These are phyloP conservation scores for Eumerus sabulonum DNA, from an alignment of 2,888 invertebrate species.

Conservation along the genomic window DNA sequence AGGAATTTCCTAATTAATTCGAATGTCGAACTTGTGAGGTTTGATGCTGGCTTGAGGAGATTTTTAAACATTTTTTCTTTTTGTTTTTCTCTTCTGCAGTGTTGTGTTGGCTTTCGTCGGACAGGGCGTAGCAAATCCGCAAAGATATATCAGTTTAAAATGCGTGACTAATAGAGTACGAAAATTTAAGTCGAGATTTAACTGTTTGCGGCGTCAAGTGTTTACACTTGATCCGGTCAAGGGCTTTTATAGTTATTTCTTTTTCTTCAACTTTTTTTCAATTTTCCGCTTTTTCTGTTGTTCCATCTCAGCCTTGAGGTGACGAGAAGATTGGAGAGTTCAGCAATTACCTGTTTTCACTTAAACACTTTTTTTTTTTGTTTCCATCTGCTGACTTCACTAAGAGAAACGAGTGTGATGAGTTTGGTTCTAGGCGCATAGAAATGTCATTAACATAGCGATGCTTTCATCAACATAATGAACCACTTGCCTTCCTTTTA, in stretches of 20 bases:
- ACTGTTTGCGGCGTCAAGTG: conserved; percentile 25
- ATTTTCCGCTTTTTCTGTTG: background rate
- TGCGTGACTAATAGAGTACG: conserved; percentile 29
- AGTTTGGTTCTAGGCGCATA: too few species aligned
- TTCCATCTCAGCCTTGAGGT: background rate
- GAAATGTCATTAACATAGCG: too few species aligned
- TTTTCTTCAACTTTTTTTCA: too few species aligned
- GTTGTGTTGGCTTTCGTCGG: background rate
- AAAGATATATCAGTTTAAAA: conserved; percentile 44
- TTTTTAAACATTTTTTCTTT: conserved; percentile 40
- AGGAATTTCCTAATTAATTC: conserved; percentile 62
- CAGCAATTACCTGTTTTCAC: too few species aligned
- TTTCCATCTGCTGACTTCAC: too few species aligned
- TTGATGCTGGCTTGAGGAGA: conserved; percentile 11
- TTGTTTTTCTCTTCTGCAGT: background rate
- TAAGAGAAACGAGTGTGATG: too few species aligned
- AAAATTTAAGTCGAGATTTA: conserved; percentile 32
- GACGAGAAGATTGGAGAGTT: background rate
- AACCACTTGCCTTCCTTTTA: background rate
- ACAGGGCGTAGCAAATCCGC: conserved; percentile 19
- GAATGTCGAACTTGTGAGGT: conserved; percentile 25
- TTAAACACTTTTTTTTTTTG: too few species aligned
- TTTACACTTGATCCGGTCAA: conserved; percentile 10
- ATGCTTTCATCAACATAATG: background rate
- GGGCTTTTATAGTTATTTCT: too few species aligned